These are phyloP conservation scores for Actinopyga echinites DNA, from an alignment of 53 echinoderm and acorn worm genomes.

Conservation along the genomic window DNA sequence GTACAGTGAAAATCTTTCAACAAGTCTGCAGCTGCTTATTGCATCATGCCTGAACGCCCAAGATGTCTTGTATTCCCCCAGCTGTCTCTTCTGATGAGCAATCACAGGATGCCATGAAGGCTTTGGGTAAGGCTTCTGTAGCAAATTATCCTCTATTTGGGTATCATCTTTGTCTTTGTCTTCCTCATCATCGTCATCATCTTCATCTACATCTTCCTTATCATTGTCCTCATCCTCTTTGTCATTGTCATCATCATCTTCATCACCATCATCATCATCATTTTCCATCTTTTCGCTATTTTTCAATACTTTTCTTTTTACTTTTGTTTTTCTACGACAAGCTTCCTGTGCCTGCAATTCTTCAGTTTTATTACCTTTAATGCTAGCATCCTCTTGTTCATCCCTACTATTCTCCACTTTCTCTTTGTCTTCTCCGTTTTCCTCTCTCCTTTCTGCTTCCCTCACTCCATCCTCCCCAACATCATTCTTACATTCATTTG, in stretches of 20 bases:
- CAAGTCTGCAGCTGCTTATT: slow-evolving; percentile 71
- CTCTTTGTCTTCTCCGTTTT: not conserved
- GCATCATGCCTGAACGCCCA: slow-evolving; percentile 59
- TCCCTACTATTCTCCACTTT: not conserved
- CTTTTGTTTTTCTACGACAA: too few relatives aligned
- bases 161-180: slow-evolving; percentile 32
- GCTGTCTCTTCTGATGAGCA: slow-evolving; percentile 63
- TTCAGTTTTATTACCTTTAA: too few relatives aligned
- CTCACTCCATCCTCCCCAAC: not conserved
- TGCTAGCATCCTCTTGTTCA: not conserved
- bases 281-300: not conserved
- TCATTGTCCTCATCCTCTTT: not conserved
- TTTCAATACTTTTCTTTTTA: not conserved
- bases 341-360: not conserved
- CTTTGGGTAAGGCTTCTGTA: slow-evolving; percentile 64
- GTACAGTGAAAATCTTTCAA: slow-evolving; percentile 78
- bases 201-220: slow-evolving; percentile 51
- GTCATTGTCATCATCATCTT: not conserved
- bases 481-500: not conserved
- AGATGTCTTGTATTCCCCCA: slow-evolving; percentile 50
- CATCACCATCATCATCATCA: not conserved
- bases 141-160: slow-evolving; percentile 73
- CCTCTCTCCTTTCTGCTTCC: not conserved
- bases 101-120: slow-evolving; percentile 72
- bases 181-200: slow-evolving; percentile 46